Evolutionary conservation across 30 jellyfish, hydroid and myxozoan species (phyloP).

Genomic region (Aurelia sp.): DNA sequence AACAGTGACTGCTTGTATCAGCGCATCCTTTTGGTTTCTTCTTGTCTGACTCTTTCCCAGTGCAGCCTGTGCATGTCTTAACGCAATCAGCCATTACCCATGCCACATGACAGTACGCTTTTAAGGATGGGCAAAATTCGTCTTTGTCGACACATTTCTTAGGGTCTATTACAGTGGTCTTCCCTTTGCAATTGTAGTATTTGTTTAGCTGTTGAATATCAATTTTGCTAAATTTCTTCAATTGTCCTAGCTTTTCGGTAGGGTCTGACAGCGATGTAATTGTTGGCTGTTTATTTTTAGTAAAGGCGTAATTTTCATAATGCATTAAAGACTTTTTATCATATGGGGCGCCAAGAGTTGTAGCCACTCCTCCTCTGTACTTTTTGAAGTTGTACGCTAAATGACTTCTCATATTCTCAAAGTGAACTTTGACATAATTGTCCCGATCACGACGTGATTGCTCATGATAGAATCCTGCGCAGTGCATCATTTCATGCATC

Average conservation of each 20-base stretch:
- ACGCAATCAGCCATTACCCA: too few species aligned
- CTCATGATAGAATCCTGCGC: conserved; percentile 70
- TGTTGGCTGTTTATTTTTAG: too few species aligned
- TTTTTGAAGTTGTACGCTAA: conserved; percentile 76
- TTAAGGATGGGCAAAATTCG: too few species aligned
- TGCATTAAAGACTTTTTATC: conserved; percentile 91
- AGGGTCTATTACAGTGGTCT: background rate
- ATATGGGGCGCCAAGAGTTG: conserved; percentile 78
- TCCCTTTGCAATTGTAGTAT: conserved; percentile 18
- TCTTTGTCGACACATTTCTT: too few species aligned
- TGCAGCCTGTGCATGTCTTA: too few species aligned
- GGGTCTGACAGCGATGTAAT: too few species aligned
- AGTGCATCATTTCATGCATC: conserved; percentile 94
- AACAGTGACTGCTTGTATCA: too few species aligned
- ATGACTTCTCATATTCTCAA: conserved; percentile 35
- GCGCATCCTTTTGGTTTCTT: background rate
- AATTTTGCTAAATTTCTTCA: background rate
- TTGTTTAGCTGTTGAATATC: conserved; percentile 14
- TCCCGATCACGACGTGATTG: conserved; percentile 61
- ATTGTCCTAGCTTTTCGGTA: too few species aligned
- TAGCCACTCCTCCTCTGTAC: conserved; percentile 88
- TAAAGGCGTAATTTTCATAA: conserved; percentile 84
- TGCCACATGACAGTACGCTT: too few species aligned
- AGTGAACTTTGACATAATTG: conserved; percentile 26
- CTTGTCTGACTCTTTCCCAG: background rate